phyloP scores from a whole-genome alignment of 2,888 invertebrate genomes.

The Nemapogon koenigi region DNA sequence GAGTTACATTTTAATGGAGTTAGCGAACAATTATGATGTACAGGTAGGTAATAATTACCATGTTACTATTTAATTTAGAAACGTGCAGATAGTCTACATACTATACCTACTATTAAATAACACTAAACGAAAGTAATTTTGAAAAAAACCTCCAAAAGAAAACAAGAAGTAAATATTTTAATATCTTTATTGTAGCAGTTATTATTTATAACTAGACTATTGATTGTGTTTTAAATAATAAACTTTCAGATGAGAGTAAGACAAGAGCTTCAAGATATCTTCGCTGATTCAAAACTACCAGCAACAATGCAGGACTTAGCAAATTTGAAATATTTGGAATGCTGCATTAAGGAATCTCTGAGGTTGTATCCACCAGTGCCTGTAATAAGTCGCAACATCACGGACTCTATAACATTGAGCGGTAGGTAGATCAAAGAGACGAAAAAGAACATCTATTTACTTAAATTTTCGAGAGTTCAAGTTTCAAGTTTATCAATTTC shows the following conservation, averaged over 20 bases:
- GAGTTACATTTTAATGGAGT: conserved; percentile 22
- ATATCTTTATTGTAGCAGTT: no score
- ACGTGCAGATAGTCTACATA: no score
- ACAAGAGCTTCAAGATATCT: conserved; percentile 68
- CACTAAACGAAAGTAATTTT: background rate
- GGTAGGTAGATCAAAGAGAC: no score
- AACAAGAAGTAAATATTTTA: no score
- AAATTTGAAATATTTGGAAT: conserved; percentile 71
- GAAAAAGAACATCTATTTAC: no score
- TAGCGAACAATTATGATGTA: conserved; percentile 28
- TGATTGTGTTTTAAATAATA: no score
- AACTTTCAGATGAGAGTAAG: conserved; percentile 70
- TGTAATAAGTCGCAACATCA: conserved; percentile 65
- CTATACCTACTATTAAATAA: no score
- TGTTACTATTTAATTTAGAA: no score
- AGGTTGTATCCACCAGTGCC: conserved; percentile 73
- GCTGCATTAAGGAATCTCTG: conserved; percentile 73
- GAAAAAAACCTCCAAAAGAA: no score
- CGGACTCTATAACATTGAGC: conserved; percentile 63
- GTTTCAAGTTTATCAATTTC: background rate
- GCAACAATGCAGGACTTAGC: conserved; percentile 68
- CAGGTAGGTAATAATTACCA: no score
- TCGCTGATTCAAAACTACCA: conserved; percentile 65
- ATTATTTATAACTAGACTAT: no score
- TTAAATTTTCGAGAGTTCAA: background rate